These are phyloP conservation scores for Nowickia ferox DNA, from an alignment of 2,888 invertebrate genomes.

Conservation along the genomic window DNA sequence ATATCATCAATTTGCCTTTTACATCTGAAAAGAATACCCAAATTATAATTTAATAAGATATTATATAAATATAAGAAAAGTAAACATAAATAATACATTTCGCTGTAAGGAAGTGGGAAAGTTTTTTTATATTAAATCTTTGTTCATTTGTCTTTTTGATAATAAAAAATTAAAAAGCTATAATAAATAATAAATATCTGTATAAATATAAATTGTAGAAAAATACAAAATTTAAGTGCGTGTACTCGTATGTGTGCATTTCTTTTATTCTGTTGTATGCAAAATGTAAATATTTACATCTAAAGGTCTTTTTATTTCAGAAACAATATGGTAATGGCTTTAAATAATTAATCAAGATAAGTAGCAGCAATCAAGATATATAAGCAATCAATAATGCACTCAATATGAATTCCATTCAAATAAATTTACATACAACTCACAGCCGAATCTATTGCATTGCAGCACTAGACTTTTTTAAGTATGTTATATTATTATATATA, in stretches of 20 bases:
- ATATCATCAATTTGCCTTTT: slow-evolving; percentile 27
- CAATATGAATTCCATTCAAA: not conserved
- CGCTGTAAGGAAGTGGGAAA: slow-evolving; percentile 68
- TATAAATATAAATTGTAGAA: slow-evolving; percentile 38
- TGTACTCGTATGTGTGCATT: not conserved
- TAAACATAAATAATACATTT: slow-evolving; percentile 47
- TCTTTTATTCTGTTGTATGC: not conserved
- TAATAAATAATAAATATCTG: slow-evolving; percentile 55
- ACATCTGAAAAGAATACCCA: slow-evolving; percentile 20
- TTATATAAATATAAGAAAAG: slow-evolving; percentile 22
- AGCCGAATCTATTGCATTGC: not conserved
- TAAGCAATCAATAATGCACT: not conserved
- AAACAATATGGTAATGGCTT: not conserved
- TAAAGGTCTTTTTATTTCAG: slow-evolving; percentile 14
- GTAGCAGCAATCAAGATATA: not conserved
- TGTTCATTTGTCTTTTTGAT: slow-evolving; percentile 61
- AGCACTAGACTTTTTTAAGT: not conserved
- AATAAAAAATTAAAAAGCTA: slow-evolving; percentile 51
- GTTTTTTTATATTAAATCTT: slow-evolving; percentile 58
- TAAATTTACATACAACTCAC: not conserved
- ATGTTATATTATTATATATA: too few species aligned
- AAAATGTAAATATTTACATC: not conserved
- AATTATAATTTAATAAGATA: slow-evolving; percentile 54
- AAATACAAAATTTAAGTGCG: slow-evolving; percentile 1
- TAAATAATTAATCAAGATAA: slow-evolving; percentile 6